Evolutionary conservation across 2,113 vertebrate genomes (phyloP).

Genomic region (Ptychochromis oligacanthus): DNA sequence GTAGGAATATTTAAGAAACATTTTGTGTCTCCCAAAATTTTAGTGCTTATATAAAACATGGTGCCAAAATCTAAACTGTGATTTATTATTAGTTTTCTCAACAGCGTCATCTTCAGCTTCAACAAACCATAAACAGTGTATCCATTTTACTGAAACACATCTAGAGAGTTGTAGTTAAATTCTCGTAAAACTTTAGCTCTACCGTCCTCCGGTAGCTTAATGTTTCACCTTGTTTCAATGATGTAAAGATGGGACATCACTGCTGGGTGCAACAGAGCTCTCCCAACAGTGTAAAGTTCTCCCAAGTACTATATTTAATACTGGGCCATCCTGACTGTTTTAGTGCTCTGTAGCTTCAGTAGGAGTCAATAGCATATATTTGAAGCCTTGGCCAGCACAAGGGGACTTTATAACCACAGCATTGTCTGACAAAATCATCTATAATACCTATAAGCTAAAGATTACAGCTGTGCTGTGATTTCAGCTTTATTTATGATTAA

Average conservation of each 20-base stretch:
- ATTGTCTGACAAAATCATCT: background rate
- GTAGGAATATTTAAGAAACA: background rate
- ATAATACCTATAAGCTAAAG: background rate
- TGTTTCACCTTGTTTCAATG: background rate
- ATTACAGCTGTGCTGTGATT: background rate
- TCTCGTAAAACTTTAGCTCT: rapidly evolving
- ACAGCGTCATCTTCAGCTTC: background rate
- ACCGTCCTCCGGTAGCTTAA: too few relatives aligned
- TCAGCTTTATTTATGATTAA: background rate
- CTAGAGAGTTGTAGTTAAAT: background rate
- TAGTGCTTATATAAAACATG: background rate
- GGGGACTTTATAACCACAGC: background rate
- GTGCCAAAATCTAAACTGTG: background rate
- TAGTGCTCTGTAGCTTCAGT: background rate
- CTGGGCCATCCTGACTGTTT: background rate
- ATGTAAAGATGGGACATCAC: background rate
- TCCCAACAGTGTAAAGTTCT: background rate
- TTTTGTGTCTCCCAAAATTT: background rate
- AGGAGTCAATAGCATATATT: background rate
- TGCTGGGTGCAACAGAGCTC: background rate
- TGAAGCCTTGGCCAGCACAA: background rate
- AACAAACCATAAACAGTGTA: background rate
- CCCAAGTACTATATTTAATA: too few relatives aligned
- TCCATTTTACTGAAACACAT: background rate
- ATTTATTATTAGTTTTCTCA: background rate